These are phyloP conservation scores for Takifugu rubripes DNA, from an alignment of 2,797 vertebrate genomes.

Conservation along the genomic window DNA sequence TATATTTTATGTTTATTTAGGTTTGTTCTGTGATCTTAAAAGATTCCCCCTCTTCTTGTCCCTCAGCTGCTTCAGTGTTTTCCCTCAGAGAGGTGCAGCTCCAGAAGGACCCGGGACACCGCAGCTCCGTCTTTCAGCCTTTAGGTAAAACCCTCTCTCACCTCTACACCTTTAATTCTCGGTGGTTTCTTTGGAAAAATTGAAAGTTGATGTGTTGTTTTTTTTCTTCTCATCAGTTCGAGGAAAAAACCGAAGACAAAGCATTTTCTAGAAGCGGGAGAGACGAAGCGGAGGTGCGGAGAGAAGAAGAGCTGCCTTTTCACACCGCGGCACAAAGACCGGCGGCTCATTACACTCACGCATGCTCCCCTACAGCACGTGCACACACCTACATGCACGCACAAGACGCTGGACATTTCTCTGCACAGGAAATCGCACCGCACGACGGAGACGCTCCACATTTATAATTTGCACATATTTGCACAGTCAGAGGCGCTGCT, in stretches of 20 bases:
- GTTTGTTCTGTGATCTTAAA: background rate
- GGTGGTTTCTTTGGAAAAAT: no score
- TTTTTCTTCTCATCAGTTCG: slow-evolving; percentile 74
- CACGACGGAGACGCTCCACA: slow-evolving; percentile 18
- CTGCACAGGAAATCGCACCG: slow-evolving; percentile 27
- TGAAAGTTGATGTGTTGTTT: no score
- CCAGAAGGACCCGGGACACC: slow-evolving; percentile 90
- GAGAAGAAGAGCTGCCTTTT: slow-evolving; percentile 28
- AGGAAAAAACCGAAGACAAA: slow-evolving; percentile 91
- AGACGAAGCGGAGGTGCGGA: slow-evolving; percentile 8
- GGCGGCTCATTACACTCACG: slow-evolving; percentile 25
- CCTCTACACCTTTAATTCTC: background rate
- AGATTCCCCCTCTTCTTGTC: slow-evolving; percentile 8
- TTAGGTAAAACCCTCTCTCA: slow-evolving; percentile 72
- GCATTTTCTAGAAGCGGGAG: slow-evolving; percentile 83
- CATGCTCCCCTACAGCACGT: background rate
- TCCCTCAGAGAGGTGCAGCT: slow-evolving; percentile 90
- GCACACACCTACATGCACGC: no score
- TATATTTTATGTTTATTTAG: background rate
- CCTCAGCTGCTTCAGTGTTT: slow-evolving; percentile 87
- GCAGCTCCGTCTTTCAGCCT: slow-evolving; percentile 87
- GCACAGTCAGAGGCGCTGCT: slow-evolving; percentile 11
- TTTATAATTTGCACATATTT: background rate
- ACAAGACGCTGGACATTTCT: slow-evolving; percentile 17
- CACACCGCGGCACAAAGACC: slow-evolving; percentile 13